phyloP scores from a whole-genome alignment of 2,797 vertebrate genomes.

The Gallinago nigripennis region DNA sequence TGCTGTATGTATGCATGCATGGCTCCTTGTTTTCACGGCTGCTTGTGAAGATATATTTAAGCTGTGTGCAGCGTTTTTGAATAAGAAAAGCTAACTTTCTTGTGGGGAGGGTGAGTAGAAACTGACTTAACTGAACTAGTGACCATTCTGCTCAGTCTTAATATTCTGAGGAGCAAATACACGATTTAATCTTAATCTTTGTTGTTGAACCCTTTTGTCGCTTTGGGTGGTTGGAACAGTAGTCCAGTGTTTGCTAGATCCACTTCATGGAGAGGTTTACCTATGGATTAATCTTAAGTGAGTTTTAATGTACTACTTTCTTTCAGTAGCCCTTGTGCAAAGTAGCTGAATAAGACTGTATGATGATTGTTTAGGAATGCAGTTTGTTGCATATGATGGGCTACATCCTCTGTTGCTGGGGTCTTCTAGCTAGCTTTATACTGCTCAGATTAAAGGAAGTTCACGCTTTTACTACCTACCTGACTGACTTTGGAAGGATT shows the following conservation, averaged over 20 bases:
- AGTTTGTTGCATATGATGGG: not conserved
- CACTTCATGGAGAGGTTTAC: not conserved
- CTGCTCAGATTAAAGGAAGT: not conserved
- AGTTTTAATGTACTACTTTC: not conserved
- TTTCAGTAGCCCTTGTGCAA: not conserved
- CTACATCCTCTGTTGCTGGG: not conserved
- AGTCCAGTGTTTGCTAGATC: not conserved
- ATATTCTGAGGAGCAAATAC: not conserved
- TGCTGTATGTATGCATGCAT: not conserved
- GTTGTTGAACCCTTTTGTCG: not conserved
- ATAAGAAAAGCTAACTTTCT: not conserved
- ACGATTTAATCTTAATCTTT: not conserved
- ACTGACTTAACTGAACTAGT: not conserved
- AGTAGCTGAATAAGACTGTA: not conserved
- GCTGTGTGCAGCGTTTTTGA: not conserved
- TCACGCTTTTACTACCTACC: not conserved
- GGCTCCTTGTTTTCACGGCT: not conserved
- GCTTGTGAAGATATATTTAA: not conserved
- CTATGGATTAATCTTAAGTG: not conserved
- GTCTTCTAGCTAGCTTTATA: not conserved
- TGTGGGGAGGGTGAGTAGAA: not conserved
- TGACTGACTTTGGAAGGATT: not conserved
- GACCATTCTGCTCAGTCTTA: not conserved
- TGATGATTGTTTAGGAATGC: not conserved
- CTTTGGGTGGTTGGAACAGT: not conserved